These are phyloP conservation scores for Decapterus maruadsi DNA, from an alignment of 2,797 vertebrate genomes.

Conservation along the genomic window DNA sequence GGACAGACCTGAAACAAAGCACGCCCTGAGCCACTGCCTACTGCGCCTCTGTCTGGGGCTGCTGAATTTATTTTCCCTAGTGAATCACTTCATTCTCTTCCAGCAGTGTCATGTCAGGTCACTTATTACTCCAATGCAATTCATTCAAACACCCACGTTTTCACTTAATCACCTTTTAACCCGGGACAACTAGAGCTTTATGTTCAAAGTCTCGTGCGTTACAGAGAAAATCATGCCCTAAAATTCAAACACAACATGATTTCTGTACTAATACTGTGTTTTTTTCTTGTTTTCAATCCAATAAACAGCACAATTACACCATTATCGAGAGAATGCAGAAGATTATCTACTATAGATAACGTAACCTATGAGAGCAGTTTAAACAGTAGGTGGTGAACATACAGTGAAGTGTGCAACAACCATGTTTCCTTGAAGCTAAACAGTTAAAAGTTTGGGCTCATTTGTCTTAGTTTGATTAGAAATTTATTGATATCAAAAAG, in stretches of 20 bases:
- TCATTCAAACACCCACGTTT: conserved; percentile 14
- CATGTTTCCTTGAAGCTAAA: background rate
- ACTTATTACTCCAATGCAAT: conserved; percentile 35
- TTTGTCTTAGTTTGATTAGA: background rate
- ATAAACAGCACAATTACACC: background rate
- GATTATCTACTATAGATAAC: too few relatives aligned
- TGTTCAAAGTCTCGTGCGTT: background rate
- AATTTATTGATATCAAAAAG: background rate
- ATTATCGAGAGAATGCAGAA: background rate
- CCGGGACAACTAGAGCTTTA: background rate
- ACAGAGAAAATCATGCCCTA: background rate
- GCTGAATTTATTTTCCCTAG: conserved; percentile 6
- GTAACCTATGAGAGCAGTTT: background rate
- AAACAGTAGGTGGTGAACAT: background rate
- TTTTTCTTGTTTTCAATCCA: background rate
- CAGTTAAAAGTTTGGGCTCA: background rate
- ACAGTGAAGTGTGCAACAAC: background rate
- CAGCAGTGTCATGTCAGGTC: conserved; percentile 30
- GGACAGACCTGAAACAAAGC: conserved; percentile 18
- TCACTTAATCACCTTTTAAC: conserved; percentile 1
- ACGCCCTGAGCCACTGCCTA: background rate
- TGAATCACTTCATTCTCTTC: conserved; percentile 51
- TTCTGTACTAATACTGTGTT: too few relatives aligned
- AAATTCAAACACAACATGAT: background rate
- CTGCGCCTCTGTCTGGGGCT: conserved; percentile 9